Percentiles rank a stretch among this genome's conserved stretches.
These are phyloP conservation scores for Nibea coibor DNA, from an alignment of 2,113 vertebrate species.

Conservation along the genomic window DNA sequence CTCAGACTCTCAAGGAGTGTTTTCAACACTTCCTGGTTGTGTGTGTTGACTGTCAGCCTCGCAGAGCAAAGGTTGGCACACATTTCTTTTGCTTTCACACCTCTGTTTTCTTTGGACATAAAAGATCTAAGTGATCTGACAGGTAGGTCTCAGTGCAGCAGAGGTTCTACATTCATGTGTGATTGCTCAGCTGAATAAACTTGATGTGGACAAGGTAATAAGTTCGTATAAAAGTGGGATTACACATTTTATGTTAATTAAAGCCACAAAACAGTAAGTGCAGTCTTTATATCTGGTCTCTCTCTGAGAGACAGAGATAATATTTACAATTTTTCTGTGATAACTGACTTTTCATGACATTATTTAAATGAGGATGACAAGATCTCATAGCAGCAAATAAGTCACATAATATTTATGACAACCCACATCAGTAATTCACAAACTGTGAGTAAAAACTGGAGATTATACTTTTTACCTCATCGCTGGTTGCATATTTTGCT, in stretches of 20 bases:
- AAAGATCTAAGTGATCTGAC: neutral
- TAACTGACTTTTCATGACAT: neutral
- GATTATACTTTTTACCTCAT: neutral
- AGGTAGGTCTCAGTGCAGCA: slow-evolving; percentile 26
- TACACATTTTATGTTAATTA: neutral
- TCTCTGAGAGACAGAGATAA: no score
- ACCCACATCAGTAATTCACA: no score
- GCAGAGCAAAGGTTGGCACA: neutral
- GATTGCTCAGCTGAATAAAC: neutral
- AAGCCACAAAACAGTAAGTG: neutral
- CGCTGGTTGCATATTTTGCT: neutral
- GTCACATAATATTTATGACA: neutral
- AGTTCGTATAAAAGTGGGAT: neutral
- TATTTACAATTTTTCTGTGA: neutral
- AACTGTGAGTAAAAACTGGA: neutral
- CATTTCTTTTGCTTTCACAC: no score
- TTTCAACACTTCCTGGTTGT: no score
- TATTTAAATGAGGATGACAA: neutral
- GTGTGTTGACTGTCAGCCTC: slow-evolving; percentile 11
- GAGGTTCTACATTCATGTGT: neutral
- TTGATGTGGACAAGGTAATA: no score
- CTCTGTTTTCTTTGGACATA: neutral
- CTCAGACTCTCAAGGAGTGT: accelerated
- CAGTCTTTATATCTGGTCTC: neutral
- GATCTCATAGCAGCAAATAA: neutral